A percentile compares a stretch with the other conserved stretches of the same genome.
Evolutionary conservation across 2,888 invertebrate species (phyloP).

Genomic region (Iselma pallidipennis): DNA sequence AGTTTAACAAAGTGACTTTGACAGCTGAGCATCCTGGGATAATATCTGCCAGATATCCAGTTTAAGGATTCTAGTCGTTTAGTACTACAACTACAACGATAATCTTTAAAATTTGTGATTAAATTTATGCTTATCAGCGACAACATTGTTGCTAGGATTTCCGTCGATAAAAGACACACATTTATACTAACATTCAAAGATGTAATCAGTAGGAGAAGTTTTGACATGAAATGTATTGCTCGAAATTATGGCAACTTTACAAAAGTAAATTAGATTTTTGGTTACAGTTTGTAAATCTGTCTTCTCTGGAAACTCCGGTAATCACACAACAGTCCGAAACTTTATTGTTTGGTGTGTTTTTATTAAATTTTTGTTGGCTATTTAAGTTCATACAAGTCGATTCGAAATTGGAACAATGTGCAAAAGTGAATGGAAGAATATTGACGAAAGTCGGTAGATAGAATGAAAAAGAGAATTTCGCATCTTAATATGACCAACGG

Average conservation of each 20-base stretch:
- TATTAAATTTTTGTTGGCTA: slow-evolving; percentile 4
- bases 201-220: not conserved
- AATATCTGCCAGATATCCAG: slow-evolving; percentile 29
- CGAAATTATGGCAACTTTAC: slow-evolving; percentile 16
- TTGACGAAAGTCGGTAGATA: not conserved
- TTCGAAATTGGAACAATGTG: not conserved
- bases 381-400: slow-evolving; percentile 12
- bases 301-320: slow-evolving; percentile 13
- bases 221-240: slow-evolving; percentile 4
- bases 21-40: slow-evolving; percentile 26
- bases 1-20: slow-evolving; percentile 32
- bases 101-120: slow-evolving; percentile 24
- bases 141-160: not conserved
- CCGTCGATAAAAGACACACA: slow-evolving; percentile 11
- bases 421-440: not conserved
- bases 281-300: slow-evolving; percentile 19
- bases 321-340: slow-evolving; percentile 16
- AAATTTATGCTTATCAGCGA: slow-evolving; percentile 9
- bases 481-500: not conserved
- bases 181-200: not conserved
- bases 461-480: not conserved
- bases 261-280: slow-evolving; percentile 23
- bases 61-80: slow-evolving; percentile 29
- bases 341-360: slow-evolving; percentile 9
- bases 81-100: slow-evolving; percentile 24